Evolutionary conservation across 2,888 invertebrate genomes (phyloP).

Genomic region (Leptopterna dolabrata): DNA sequence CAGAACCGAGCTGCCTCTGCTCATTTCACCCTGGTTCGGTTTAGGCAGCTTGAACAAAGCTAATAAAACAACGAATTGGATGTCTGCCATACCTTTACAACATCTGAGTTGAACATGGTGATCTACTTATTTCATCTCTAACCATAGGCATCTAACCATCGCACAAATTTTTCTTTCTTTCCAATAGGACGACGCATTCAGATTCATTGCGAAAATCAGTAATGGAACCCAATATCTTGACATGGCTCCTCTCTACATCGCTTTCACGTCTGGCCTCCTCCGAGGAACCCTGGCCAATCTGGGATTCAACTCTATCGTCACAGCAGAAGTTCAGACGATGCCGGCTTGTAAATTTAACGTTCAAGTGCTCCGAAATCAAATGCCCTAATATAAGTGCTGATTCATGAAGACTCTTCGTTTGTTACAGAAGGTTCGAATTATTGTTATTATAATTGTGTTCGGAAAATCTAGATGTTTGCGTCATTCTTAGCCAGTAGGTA

Average conservation of each 20-base stretch:
- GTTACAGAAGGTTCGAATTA: neutral
- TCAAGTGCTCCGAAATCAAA: slow-evolving; percentile 71
- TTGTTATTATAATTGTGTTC: neutral
- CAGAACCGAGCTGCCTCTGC: too few relatives aligned
- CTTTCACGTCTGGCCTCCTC: slow-evolving; percentile 95
- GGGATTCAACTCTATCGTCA: slow-evolving; percentile 92
- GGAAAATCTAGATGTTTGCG: too few relatives aligned
- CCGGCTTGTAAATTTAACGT: slow-evolving; percentile 94
- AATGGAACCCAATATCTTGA: slow-evolving; percentile 91
- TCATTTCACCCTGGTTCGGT: too few relatives aligned
- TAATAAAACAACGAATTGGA: too few relatives aligned
- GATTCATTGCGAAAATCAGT: slow-evolving; percentile 89
- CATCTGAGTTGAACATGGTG: too few relatives aligned
- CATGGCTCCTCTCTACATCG: slow-evolving; percentile 88
- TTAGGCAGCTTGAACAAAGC: too few relatives aligned
- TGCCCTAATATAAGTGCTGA: neutral
- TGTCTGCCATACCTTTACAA: too few relatives aligned
- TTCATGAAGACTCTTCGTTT: neutral
- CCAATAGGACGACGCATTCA: slow-evolving; percentile 70
- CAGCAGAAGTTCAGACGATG: slow-evolving; percentile 92
- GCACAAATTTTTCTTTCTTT: neutral
- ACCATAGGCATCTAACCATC: neutral
- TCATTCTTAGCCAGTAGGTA: too few relatives aligned
- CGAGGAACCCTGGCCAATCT: slow-evolving; percentile 95
- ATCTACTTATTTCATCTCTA: neutral